Base-by-base conservation (phyloP, 2,888 invertebrate species). In the Oscheius sp. region DNA sequence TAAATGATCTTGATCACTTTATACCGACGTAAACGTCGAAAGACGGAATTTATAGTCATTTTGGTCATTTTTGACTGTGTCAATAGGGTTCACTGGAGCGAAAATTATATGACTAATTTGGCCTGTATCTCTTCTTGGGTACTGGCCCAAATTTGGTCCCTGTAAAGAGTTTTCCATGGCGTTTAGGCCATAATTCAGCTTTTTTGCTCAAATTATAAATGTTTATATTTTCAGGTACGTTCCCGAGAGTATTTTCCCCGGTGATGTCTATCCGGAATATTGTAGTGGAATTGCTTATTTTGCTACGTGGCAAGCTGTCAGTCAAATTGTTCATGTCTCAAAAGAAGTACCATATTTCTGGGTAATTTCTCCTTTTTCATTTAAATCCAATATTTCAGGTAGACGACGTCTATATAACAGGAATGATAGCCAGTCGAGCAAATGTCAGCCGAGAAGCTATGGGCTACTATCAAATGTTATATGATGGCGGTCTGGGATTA, bases 271-370 rank as follows among this genome's bases (percentile, higher is more conserved):
- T 49, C 66, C 66, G 23, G 23, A 2, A 1, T 66, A 66, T 52
- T 66, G 66, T 27, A 66, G 66, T 23, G 66, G 66, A 52, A 66
- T 66, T 21, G 49, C 66, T 52, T 66, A 66, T 21, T n/a, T 66
- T 13, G 49, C 49, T 9, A 27, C 25, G 6, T 25, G 52, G 27
- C 13, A 52, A 18, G 66, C 49, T 9, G 66, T 49, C 16, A 29
- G 18, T 16, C 25, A 12, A 13, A 49, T 66, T 18, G 16, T 66
- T n/a, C 16, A 66, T 6, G 25, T 29, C 9, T n/a, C 41, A 3
- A 23, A 61, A n/a, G 43, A 61, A 12, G n/a, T 61, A 41, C 45
- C 61, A 6, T 61, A 21, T 49, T 66, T 52, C 35, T 66, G 66
- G 66, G 66, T 64, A 13, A 46, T 35, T 6, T 18, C 16, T 35